Percentiles rank a stretch among this genome's conserved stretches.
Conservation (phyloP, 2,888 invertebrate species). For the Drosophila trichaetosa region DNA sequence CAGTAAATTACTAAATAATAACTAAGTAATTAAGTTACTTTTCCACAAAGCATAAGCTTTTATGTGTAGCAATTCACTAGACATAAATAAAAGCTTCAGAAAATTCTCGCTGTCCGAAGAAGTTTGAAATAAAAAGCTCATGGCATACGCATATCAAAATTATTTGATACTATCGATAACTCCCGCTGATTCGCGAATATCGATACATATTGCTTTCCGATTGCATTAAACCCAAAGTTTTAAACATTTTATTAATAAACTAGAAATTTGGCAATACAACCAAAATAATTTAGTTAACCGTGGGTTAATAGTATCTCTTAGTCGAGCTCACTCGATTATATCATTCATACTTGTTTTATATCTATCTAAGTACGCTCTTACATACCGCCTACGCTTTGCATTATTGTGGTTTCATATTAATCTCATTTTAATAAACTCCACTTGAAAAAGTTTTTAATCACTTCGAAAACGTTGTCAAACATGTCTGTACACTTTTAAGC, state of each 20-base stretch:
- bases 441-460: slow-evolving; percentile 80
- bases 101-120: neutral
- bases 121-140: neutral
- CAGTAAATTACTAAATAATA: too few relatives aligned
- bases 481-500: slow-evolving; percentile 50
- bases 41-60: neutral
- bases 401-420: slow-evolving; percentile 52
- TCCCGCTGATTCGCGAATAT: neutral
- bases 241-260: neutral
- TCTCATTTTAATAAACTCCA: slow-evolving; percentile 77
- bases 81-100: neutral
- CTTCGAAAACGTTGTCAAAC: slow-evolving; percentile 71
- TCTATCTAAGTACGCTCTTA: neutral
- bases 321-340: neutral
- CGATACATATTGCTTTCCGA: neutral
- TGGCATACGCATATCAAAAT: neutral
- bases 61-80: neutral
- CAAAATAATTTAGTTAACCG: neutral
- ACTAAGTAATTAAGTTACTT: neutral
- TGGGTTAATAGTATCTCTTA: neutral
- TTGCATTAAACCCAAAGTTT: neutral
- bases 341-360: neutral
- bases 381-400: neutral
- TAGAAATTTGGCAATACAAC: neutral
- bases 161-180: neutral